Conservation (phyloP, 2,888 invertebrate species). For the Pterostichus niger region DNA sequence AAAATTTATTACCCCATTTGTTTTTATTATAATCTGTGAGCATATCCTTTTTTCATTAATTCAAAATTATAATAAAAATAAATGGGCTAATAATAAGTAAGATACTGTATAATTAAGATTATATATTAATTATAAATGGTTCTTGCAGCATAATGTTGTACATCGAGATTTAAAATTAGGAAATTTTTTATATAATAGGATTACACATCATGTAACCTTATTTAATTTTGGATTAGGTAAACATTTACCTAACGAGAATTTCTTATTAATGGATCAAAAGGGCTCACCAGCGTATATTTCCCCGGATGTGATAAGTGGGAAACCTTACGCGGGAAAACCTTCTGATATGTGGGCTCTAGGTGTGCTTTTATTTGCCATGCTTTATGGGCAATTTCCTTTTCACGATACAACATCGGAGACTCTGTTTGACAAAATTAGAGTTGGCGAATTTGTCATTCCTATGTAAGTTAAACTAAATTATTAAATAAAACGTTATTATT, state of each 20-base stretch:
- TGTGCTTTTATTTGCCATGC: constrained; percentile 88
- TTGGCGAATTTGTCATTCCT: constrained; percentile 86
- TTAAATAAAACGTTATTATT: not conserved
- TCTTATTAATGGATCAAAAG: constrained; percentile 86
- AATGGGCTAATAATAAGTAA: no score
- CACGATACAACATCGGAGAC: constrained; percentile 87
- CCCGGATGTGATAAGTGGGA: constrained; percentile 87
- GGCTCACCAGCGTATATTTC: constrained; percentile 91
- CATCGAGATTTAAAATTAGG: constrained; percentile 89
- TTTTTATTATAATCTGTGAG: no score
- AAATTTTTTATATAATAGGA: constrained; percentile 86
- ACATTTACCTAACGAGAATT: constrained; percentile 85
- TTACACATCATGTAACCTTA: constrained; percentile 83
- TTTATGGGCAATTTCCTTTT: constrained; percentile 90
- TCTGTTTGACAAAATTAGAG: constrained; percentile 87
- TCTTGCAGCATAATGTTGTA: constrained; percentile 85
- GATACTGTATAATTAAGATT: not conserved
- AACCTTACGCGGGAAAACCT: constrained; percentile 88
- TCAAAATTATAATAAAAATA: no score
- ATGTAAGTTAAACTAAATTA: constrained; percentile 78
- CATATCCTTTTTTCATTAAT: no score
- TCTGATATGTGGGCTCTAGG: constrained; percentile 92
- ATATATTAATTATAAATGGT: not conserved
- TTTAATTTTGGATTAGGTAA: constrained; percentile 90
- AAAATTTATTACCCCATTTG: no score